phyloP scores from a whole-genome alignment of 2,113 vertebrate genomes.

The Poeciliopsis occidentalis region DNA sequence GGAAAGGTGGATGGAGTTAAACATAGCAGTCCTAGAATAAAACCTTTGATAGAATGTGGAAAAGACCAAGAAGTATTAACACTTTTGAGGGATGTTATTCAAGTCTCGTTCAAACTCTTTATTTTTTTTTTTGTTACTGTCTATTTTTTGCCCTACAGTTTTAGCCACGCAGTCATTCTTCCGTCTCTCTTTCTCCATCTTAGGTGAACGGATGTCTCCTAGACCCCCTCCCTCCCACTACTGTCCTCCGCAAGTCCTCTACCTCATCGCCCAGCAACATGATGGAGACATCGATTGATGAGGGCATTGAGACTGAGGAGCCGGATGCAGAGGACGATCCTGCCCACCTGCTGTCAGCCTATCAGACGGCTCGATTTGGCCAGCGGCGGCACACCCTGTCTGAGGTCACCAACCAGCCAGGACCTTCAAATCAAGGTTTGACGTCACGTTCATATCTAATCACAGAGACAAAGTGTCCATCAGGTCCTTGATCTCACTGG shows the following conservation, averaged over 20 bases:
- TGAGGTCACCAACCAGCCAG: slow-evolving; percentile 91
- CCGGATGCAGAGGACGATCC: slow-evolving; percentile 89
- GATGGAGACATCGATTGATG: slow-evolving; percentile 98
- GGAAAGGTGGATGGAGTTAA: no score
- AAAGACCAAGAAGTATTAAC: neutral
- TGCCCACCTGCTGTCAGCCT: slow-evolving; percentile 84
- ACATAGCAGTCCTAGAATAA: no score
- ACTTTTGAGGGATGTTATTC: no score
- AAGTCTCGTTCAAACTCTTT: no score
- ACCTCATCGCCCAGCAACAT: slow-evolving; percentile 91
- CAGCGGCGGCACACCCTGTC: slow-evolving; percentile 95
- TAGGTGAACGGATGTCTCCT: slow-evolving; percentile 95
- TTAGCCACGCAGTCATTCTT: slow-evolving; percentile 2
- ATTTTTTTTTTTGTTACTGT: neutral
- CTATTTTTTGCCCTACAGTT: neutral
- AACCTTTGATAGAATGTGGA: neutral
- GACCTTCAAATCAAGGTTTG: slow-evolving; percentile 83
- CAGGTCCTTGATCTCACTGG: neutral
- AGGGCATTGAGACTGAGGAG: slow-evolving; percentile 93
- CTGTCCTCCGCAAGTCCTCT: slow-evolving; percentile 88
- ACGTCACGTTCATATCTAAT: neutral
- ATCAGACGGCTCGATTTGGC: slow-evolving; percentile 88
- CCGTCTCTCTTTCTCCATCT: neutral
- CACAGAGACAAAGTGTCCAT: neutral
- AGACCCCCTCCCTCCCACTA: slow-evolving; percentile 88